Evolutionary conservation across 2,797 vertebrate genomes (phyloP), one percentile per base, ranked within the genome.

Genomic region (Arctocebus calabarensis): DNA sequence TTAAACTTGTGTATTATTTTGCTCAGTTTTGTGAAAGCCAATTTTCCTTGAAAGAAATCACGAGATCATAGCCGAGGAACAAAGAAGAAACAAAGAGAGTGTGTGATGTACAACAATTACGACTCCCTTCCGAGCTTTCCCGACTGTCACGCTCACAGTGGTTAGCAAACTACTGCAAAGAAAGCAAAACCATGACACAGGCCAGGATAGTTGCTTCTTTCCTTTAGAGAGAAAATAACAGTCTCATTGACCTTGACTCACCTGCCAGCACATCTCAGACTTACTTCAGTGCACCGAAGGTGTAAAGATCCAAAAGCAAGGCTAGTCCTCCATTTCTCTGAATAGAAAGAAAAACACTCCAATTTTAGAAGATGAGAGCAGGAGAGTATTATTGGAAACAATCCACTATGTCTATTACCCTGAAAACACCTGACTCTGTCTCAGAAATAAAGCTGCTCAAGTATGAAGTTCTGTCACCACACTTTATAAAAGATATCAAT

Each of bases 311-410:
- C 12, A 34, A 32, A 91, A 94, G 37, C 13, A 43, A 29, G 9
- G 40, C n/a, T 68, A 61, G 22, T 64, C 85, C 71, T 75, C 82
- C 85, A 74, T 88, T 91, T 96, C 91, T 96, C 59, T 37, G 79
- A 96, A 94, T 83, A 96, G 91, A 88, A 95, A 93, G 40, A 93
- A 97, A 96, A 97, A 89, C 83, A 93, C 68, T 95, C 78, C 89
- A 89, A 95, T 96, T 94, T 97, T 92, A 78, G 55, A 95, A 94
- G 90, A 95, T 95, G 77, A 92, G 88, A 94, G 34, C 34, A 84
- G 48, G 14, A 85, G 37, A 88, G 23, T 73, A 87, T 94, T 90
- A 86, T 29, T 94, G 77, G 68, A 91, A 97, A 90, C 87, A 79
- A 94, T 89, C 40, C 68, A 82, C 77, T 85, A 27, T 59, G 27